Percentiles rank a stretch among this genome's conserved stretches.
Evolutionary conservation across 2,888 invertebrate species (phyloP).

Genomic region (Drosophila gaucha): DNA sequence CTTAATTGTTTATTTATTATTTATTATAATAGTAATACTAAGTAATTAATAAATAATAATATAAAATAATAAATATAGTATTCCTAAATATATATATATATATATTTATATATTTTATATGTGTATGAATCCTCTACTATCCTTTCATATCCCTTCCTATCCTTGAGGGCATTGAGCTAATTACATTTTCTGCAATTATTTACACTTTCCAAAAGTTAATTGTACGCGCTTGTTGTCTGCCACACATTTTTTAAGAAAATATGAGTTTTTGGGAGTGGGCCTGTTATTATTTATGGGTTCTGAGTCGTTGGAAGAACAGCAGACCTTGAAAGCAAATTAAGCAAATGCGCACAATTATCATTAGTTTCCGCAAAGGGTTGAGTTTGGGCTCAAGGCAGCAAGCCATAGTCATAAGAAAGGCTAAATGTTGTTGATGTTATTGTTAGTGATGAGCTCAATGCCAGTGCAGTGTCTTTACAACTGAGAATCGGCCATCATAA

Average conservation of each 20-base stretch:
- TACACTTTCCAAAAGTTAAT: conserved; percentile 66
- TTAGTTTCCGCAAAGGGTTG: conserved; percentile 77
- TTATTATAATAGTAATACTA: too few species aligned
- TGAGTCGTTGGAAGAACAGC: conserved; percentile 65
- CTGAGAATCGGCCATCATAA: conserved; percentile 56
- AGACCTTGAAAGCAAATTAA: conserved; percentile 75
- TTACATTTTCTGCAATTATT: conserved; percentile 65
- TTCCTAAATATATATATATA: too few species aligned
- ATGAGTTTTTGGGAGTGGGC: conserved; percentile 35
- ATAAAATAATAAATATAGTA: too few species aligned
- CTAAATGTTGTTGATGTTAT: conserved; percentile 22
- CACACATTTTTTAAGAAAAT: conserved; percentile 56
- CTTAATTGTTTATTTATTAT: too few species aligned
- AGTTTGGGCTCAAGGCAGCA: conserved; percentile 11
- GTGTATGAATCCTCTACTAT: too few species aligned
- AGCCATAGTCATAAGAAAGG: conserved; percentile 33
- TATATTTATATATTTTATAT: too few species aligned
- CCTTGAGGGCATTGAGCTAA: conserved; percentile 1
- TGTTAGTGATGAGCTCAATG: conserved; percentile 61
- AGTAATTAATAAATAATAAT: too few species aligned
- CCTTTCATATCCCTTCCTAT: background rate
- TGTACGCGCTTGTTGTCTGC: conserved; percentile 46
- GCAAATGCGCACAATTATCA: conserved; percentile 78
- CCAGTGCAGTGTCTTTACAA: conserved; percentile 46
- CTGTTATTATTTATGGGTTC: conserved; percentile 61